These are phyloP conservation scores for Mythimna loreyi DNA, from an alignment of 2,888 invertebrate genomes.

Conservation along the genomic window DNA sequence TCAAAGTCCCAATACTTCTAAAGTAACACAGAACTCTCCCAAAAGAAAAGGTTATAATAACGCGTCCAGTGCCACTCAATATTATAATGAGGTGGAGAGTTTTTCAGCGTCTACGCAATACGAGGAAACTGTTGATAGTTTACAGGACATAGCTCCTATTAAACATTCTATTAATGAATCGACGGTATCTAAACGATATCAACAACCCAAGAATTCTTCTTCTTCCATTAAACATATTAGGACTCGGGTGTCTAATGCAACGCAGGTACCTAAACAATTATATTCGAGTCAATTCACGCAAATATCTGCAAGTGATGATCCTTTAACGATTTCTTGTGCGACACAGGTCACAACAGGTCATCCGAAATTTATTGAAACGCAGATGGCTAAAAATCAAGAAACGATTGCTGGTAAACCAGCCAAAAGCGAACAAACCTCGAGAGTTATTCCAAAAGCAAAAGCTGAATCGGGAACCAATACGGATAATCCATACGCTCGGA, in stretches of 20 bases:
- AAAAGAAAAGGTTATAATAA: constrained; percentile 9
- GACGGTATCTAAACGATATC: constrained; percentile 3
- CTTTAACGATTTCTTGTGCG: constrained; percentile 15
- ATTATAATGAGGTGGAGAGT: constrained; percentile 3
- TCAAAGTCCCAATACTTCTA: constrained; percentile 5
- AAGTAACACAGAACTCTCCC: constrained; percentile 21
- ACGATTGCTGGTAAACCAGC: constrained; percentile 2
- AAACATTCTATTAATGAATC: constrained; percentile 34
- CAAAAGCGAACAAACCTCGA: constrained; percentile 38
- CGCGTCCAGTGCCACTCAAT: constrained; percentile 30
- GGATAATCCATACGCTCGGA: constrained; percentile 62
- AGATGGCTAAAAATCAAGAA: constrained; percentile 30
- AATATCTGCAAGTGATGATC: constrained; percentile 23
- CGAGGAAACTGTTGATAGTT: background rate
- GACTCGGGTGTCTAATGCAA: constrained; percentile 19
- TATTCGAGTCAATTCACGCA: constrained; percentile 27
- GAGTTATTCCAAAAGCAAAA: constrained; percentile 35
- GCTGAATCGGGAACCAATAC: constrained; percentile 66
- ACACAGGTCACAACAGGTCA: constrained; percentile 33
- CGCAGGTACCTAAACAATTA: constrained; percentile 25
- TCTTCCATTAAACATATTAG: background rate
- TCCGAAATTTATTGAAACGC: constrained; percentile 1
- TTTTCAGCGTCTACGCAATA: constrained; percentile 1
- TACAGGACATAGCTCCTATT: constrained; percentile 14
- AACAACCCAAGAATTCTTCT: background rate